Evolutionary conservation across 2,797 vertebrate genomes (phyloP), one percentile per base, ranked within the genome.

Genomic region (Psittacula echo): DNA sequence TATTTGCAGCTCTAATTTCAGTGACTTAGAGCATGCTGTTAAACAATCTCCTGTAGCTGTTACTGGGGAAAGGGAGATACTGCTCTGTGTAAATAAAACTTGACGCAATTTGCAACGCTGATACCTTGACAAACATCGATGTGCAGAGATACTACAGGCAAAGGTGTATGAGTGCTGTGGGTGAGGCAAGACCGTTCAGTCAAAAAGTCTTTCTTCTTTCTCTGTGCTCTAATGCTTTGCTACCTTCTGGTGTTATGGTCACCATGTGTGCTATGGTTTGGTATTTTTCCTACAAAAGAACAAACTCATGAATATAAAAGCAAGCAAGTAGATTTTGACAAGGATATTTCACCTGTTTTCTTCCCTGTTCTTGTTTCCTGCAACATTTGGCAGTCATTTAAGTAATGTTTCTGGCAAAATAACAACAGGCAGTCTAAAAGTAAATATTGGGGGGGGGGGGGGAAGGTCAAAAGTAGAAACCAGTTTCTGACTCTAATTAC

Each of bases 1-100:
- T 78, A 70, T 44, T 77, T 95, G 77, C 65, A 92, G 80, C 77
- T 95, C 94, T 95, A 50, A 96, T 97, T 96, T 97, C 61, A 61
- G 19, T 71, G 48, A 67, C 44, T 80, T 62, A 45, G 22, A 76
- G 21, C 30, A 72, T 71, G 39, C 51, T 85, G 26, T 87, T 92
- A 67, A 90, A 71, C 51, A 92, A 72, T 51, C 42, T 74, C 29
- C 13, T 29, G 39, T n/a, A 70, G 89, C 42, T 68, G 17, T 72
- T 86, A 48, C 0, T 19, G 0, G 61, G 47, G 27, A 76, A 79
- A 87, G 50, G 71, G 47, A 89, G 67, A 84, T 87, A 50, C 48
- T 80, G 32, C 37, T 91, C 51, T 74, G 29, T 80, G 82, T 85
- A 96, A 95, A 92, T 89, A 94, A 80, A 64, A 64, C 14, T 72